Conservation (phyloP, 2,797 vertebrate genomes). For the Gallinago solitaria region DNA sequence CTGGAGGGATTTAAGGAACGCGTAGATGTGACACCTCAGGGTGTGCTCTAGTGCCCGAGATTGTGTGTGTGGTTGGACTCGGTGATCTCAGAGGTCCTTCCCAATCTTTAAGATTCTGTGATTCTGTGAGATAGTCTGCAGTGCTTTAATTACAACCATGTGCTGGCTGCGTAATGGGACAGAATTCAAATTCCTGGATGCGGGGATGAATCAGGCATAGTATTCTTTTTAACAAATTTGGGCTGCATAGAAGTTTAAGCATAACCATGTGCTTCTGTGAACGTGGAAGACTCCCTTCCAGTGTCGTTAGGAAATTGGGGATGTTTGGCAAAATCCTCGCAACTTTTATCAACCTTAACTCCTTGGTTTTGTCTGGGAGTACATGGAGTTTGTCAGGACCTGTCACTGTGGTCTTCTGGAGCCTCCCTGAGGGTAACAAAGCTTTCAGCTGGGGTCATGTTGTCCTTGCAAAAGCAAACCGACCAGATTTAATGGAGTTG, state of each 20-base stretch:
- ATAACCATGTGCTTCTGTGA: not conserved
- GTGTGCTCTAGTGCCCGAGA: no score
- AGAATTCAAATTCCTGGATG: not conserved
- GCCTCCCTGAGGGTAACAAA: not conserved
- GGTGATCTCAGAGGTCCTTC: no score
- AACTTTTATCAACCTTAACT: not conserved
- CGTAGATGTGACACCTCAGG: no score
- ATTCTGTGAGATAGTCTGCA: not conserved
- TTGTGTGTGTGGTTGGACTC: no score
- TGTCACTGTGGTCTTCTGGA: not conserved
- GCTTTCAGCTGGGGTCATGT: not conserved
- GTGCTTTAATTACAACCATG: not conserved
- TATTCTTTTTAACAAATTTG: not conserved
- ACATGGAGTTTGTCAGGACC: not conserved
- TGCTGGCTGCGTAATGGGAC: not conserved
- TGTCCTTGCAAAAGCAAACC: not conserved
- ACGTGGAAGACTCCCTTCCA: not conserved
- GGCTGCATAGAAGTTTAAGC: not conserved
- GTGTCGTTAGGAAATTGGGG: not conserved
- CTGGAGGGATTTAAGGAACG: no score
- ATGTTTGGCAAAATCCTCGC: not conserved
- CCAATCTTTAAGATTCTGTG: no score
- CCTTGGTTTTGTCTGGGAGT: not conserved
- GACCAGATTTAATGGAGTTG: rapidly evolving
- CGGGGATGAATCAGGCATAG: not conserved